phyloP scores from a whole-genome alignment of 2,888 invertebrate genomes.

The Spisula solida region DNA sequence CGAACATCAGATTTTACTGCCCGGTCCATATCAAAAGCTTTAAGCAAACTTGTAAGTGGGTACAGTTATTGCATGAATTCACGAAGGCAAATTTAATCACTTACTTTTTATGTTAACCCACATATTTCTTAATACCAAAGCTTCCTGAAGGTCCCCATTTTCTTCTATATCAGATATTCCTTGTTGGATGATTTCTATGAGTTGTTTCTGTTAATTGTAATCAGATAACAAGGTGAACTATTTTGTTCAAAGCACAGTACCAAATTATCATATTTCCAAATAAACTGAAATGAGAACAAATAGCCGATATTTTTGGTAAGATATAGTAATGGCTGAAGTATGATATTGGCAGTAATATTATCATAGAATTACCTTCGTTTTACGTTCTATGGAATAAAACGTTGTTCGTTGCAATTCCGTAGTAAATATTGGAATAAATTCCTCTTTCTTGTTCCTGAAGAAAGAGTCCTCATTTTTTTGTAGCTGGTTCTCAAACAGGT shows the following conservation, averaged over 20 bases:
- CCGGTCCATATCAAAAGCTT: background rate
- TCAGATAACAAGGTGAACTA: background rate
- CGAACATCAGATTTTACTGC: background rate
- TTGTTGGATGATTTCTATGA: background rate
- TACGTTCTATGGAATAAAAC: slow-evolving; percentile 11
- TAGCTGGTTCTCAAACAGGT: too few species aligned
- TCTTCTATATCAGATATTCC: background rate
- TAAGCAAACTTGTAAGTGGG: background rate
- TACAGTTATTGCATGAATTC: background rate
- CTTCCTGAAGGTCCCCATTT: slow-evolving; percentile 17
- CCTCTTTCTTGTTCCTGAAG: too few species aligned
- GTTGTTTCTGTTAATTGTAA: slow-evolving; percentile 5
- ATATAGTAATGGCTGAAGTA: too few species aligned
- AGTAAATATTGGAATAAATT: too few species aligned
- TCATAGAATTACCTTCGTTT: background rate
- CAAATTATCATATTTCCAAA: background rate
- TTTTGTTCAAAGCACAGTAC: background rate
- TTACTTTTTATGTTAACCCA: slow-evolving; percentile 22
- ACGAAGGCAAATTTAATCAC: background rate
- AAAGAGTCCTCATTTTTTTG: too few species aligned
- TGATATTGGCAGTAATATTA: background rate
- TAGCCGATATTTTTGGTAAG: too few species aligned
- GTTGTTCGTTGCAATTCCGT: background rate
- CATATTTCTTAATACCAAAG: slow-evolving; percentile 10
- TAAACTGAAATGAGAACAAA: background rate